Evolutionary conservation across 2,888 invertebrate species (phyloP), one percentile per base, ranked within the genome.

Genomic region (Megaustenia siamemsis): DNA sequence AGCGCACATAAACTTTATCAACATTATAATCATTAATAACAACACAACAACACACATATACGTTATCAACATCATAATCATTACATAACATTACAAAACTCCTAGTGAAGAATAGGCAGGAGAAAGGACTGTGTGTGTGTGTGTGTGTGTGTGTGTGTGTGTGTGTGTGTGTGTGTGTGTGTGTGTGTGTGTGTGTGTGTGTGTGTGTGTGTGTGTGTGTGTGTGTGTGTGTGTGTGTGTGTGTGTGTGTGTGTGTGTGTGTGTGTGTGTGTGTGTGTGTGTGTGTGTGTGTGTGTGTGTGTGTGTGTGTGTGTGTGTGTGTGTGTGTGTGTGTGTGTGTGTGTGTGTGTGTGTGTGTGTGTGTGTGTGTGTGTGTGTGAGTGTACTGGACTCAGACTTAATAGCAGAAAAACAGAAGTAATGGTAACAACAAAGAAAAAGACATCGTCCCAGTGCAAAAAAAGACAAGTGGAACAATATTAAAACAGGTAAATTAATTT

Each of bases 71-170:
- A n/a, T n/a, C n/a, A n/a, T n/a, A n/a, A n/a, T n/a, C n/a, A n/a
- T n/a, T n/a, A n/a, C n/a, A n/a, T n/a, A n/a, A n/a, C n/a, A n/a
- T n/a, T n/a, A n/a, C n/a, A n/a, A n/a, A n/a, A n/a, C n/a, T n/a
- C n/a, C n/a, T n/a, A n/a, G n/a, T n/a, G n/a, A n/a, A n/a, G n/a
- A n/a, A n/a, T n/a, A n/a, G n/a, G n/a, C n/a, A n/a, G n/a, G n/a
- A n/a, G n/a, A 18, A 12, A 49, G 10, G 60, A 21, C 5, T 60
- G 60, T 60, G n/a, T 60, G 60, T 21, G n/a, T 60, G 60, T 60
- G 60, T 60, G n/a, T 60, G 60, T 60, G 12, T 21, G 60, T 60
- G 60, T 60, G 60, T 60, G 60, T 60, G 60, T 60, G 60, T 60
- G 60, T 1, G 5, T 43, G 8, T 24, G 40, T 69, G 43, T 40